phyloP scores from a whole-genome alignment of 2,888 invertebrate species.

The Brachynemurus nebulosus region DNA sequence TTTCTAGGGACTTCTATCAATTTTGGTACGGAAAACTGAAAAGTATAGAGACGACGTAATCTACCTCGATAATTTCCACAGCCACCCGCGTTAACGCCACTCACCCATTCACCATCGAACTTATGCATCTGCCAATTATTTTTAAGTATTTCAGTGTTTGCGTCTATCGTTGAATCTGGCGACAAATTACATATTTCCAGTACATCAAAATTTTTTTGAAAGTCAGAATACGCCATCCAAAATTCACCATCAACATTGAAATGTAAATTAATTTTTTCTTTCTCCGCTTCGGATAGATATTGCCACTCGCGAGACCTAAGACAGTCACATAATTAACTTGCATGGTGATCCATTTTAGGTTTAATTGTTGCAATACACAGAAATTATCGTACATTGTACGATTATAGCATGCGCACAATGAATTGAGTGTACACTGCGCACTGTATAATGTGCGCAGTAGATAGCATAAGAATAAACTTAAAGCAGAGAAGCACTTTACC shows the following conservation, averaged over 20 bases:
- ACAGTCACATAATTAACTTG: constrained; percentile 7
- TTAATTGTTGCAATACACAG: no score
- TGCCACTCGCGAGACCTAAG: constrained; percentile 80
- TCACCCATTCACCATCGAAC: constrained; percentile 87
- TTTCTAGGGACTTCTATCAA: no score
- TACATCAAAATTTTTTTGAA: constrained; percentile 62
- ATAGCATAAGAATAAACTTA: no score
- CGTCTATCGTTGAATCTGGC: constrained; percentile 77
- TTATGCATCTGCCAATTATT: constrained; percentile 87
- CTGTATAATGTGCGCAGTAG: no score
- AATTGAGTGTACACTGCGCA: no score
- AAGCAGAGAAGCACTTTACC: no score
- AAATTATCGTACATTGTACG: no score
- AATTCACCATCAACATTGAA: constrained; percentile 94
- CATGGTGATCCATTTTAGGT: background rate
- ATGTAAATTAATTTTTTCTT: constrained; percentile 72
- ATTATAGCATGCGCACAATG: no score
- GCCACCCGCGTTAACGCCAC: constrained; percentile 87
- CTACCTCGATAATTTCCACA: constrained; percentile 79
- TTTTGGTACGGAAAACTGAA: no score
- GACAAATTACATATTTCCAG: constrained; percentile 93
- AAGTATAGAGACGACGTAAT: constrained; percentile 8
- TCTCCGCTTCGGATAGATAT: constrained; percentile 70
- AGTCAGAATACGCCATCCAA: constrained; percentile 93
- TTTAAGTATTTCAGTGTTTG: constrained; percentile 49